A percentile compares a stretch with the other conserved stretches of the same genome.
Evolutionary conservation across 1,140 invertebrate species (phyloP).

Genomic region (Drosophila fuyamai): DNA sequence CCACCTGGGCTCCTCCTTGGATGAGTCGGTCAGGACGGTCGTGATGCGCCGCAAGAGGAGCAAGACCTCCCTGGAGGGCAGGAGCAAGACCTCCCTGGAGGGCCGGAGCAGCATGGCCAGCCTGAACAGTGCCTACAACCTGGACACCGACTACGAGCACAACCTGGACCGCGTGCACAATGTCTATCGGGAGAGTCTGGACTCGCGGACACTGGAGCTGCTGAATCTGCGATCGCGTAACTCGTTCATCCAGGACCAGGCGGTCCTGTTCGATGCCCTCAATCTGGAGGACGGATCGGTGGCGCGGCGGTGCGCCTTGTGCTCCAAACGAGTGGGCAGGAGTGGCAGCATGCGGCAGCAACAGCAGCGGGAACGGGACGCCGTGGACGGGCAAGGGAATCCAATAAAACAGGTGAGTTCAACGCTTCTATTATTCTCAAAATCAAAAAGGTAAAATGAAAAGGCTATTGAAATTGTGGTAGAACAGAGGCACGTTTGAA

Average conservation of each 20-base stretch:
- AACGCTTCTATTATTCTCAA: not conserved
- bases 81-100: slow-evolving; percentile 44
- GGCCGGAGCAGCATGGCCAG: slow-evolving; percentile 51
- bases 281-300: slow-evolving; percentile 70
- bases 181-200: slow-evolving; percentile 78
- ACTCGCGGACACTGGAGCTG: slow-evolving; percentile 74
- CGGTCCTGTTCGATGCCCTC: slow-evolving; percentile 64
- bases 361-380: slow-evolving; percentile 49
- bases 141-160: slow-evolving; percentile 74
- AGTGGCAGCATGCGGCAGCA: slow-evolving; percentile 58
- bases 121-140: slow-evolving; percentile 56
- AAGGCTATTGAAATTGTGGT: no score
- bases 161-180: slow-evolving; percentile 78
- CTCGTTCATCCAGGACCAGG: slow-evolving; percentile 69
- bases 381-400: slow-evolving; percentile 63
- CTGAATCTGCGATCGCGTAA: slow-evolving; percentile 76
- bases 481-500: no score
- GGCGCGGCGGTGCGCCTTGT: slow-evolving; percentile 31
- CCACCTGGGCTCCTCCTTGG: slow-evolving; percentile 25
- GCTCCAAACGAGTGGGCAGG: slow-evolving; percentile 30
- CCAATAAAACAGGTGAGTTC: slow-evolving; percentile 63
- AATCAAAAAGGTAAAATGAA: no score
- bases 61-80: slow-evolving; percentile 48
- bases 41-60: slow-evolving; percentile 31
- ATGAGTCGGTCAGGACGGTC: slow-evolving; percentile 31